A percentile compares a stretch with the other conserved stretches of the same genome.
Evolutionary conservation across 2,888 invertebrate genomes (phyloP).

Genomic region (Notodonta ziczac): DNA sequence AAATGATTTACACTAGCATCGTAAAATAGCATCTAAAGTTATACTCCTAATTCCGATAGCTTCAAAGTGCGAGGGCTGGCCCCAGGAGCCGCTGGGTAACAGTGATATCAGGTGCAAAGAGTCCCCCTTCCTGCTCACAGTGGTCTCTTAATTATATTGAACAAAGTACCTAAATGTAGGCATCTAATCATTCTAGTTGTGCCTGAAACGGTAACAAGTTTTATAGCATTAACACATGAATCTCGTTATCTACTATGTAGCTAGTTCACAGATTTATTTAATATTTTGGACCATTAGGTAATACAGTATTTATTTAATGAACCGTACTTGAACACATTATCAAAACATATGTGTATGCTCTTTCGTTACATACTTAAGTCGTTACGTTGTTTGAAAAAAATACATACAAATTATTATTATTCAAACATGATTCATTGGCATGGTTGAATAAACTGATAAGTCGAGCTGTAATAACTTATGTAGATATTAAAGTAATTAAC

Average conservation of each 20-base stretch:
- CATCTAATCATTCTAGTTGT: neutral
- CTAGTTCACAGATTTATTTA: constrained; percentile 28
- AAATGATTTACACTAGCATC: too few relatives aligned
- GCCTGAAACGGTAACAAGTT: neutral
- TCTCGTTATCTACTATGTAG: constrained; percentile 36
- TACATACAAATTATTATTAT: neutral
- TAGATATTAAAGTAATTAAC: neutral
- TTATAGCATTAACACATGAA: constrained; percentile 25
- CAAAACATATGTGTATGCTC: neutral
- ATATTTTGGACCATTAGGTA: constrained; percentile 5
- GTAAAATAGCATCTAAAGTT: too few relatives aligned
- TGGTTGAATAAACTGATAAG: neutral
- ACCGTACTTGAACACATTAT: neutral
- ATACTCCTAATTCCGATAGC: too few relatives aligned
- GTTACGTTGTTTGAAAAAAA: neutral
- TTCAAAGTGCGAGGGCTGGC: too few relatives aligned
- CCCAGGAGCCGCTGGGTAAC: neutral
- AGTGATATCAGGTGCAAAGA: neutral
- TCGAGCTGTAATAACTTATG: neutral
- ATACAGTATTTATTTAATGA: neutral
- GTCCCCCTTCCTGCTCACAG: too few relatives aligned
- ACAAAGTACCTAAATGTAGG: neutral
- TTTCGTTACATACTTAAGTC: neutral
- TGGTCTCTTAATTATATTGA: neutral
- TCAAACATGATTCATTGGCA: neutral